Base-by-base conservation (phyloP, 2,888 invertebrate species). In the Nebria salina region DNA sequence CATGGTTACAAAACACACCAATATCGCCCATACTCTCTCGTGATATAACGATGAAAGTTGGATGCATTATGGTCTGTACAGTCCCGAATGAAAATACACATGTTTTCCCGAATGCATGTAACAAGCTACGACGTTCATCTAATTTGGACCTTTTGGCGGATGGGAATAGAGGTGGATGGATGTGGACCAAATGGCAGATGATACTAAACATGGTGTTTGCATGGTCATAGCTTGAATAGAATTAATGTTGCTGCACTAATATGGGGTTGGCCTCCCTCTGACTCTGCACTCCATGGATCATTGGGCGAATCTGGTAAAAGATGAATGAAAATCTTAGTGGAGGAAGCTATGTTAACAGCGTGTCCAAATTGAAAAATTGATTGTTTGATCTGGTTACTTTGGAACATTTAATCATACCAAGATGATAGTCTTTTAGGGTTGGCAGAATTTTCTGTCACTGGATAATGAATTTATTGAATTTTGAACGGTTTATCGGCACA, bases 171-270 rank as follows among this genome's bases (percentile, higher is more conserved):
- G 74, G 42, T 2, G 15, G 26, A 54, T 41, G 42, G 8, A 20
- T 73, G 54, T 54, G 54, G 15, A 64, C 11, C 20, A 72, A 82
- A 83, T 83, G 83, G 86, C 86, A 86, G 86, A 86, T 86, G 86
- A 86, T 85, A 83, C 83, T 80, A 80, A 80, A 75, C 83, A 84
- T 85, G 85, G 85, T 84, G 85, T 86, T 88, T 88, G 89, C 88
- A 87, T 88, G 88, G 87, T 88, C 87, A 88, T 88, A 85, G 88
- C n/a, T 64, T 80, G 54, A 80, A 80, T 72, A 64, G 80, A 85
- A 86, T 88, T 88, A 89, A 89, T 89, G 89, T 89, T 88, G 87
- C 89, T 87, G 87, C 86, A 89, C 89, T 89, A 89, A 89, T 88
- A 86, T 87, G 88, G 88, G 89, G 88, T 88, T 86, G 85, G 84